Evolutionary conservation across 1,140 invertebrate species (phyloP).

Genomic region (Saccostrea cuccullata): DNA sequence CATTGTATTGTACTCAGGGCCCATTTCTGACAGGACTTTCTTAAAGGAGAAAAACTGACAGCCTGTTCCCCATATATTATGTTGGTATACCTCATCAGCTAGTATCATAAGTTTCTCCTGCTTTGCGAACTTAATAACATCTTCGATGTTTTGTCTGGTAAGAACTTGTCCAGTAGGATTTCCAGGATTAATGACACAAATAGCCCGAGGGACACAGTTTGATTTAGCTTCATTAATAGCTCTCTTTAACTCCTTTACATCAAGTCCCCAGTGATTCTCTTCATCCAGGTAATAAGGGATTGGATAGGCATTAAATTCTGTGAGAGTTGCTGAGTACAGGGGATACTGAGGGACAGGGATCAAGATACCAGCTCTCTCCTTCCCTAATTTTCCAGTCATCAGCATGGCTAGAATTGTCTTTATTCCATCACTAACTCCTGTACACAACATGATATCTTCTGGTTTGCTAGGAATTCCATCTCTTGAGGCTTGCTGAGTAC

Average conservation of each 20-base stretch:
- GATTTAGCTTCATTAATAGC: conserved; percentile 85
- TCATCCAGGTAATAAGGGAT: conserved; percentile 97
- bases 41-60: conserved; percentile 96
- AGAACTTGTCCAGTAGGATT: conserved; percentile 97
- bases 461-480: conserved; percentile 88
- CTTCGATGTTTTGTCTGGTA: conserved; percentile 91
- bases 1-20: conserved; percentile 88
- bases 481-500: conserved; percentile 95
- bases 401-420: conserved; percentile 88
- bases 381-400: conserved; percentile 81
- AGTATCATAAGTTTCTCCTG: conserved; percentile 91
- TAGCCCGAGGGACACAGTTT: conserved; percentile 85
- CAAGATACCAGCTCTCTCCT: conserved; percentile 88
- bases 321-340: conserved; percentile 96
- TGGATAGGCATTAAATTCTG: conserved; percentile 77
- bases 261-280: conserved; percentile 91
- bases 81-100: conserved; percentile 96
- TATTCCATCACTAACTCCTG: conserved; percentile 94
- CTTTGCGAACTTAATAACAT: conserved; percentile 95
- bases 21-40: conserved; percentile 93
- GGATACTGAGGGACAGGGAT: conserved; percentile 99
- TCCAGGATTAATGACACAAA: conserved; percentile 99
- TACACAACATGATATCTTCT: conserved; percentile 91
- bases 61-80: conserved; percentile 95
- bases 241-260: conserved; percentile 89